Percentiles rank a stretch among this genome's conserved stretches.
Conservation (phyloP, 2,113 vertebrate genomes). For the Siniperca knerii region DNA sequence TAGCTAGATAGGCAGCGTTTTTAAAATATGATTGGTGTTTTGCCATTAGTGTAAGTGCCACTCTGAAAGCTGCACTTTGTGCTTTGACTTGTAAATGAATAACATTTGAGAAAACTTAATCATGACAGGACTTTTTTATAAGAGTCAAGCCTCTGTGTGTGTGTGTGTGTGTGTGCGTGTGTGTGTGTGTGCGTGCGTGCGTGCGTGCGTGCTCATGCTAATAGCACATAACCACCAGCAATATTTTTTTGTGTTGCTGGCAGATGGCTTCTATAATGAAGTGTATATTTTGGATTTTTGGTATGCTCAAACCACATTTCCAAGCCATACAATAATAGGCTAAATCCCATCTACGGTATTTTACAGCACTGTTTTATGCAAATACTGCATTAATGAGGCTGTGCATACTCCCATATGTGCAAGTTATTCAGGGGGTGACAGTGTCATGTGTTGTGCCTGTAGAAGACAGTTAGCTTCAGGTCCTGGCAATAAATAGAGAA, state of each 20-base stretch:
- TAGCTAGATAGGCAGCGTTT: constrained; percentile 19
- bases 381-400: constrained; percentile 31
- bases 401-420: constrained; percentile 17
- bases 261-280: constrained; percentile 27
- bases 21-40: constrained; percentile 14
- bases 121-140: constrained; percentile 35
- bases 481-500: constrained; percentile 38
- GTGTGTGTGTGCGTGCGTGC: not conserved
- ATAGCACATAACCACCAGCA: constrained; percentile 31
- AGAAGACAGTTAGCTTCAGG: constrained; percentile 41
- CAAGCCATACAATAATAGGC: constrained; percentile 11
- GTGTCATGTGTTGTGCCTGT: constrained; percentile 18
- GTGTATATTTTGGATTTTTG: constrained; percentile 37
- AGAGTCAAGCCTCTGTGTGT: constrained; percentile 26
- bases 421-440: constrained; percentile 32
- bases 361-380: constrained; percentile 23
- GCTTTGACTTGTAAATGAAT: constrained; percentile 27
- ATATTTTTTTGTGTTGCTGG: not conserved
- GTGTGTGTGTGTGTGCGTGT: constrained; percentile 17
- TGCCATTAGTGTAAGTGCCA: constrained; percentile 30
- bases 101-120: constrained; percentile 31
- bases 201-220: constrained; percentile 7
- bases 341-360: not conserved
- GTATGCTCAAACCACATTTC: constrained; percentile 15
- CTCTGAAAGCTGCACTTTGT: constrained; percentile 45